These are phyloP conservation scores for Sphyrna mokarran DNA, from an alignment of 2,113 vertebrate genomes.

Conservation along the genomic window DNA sequence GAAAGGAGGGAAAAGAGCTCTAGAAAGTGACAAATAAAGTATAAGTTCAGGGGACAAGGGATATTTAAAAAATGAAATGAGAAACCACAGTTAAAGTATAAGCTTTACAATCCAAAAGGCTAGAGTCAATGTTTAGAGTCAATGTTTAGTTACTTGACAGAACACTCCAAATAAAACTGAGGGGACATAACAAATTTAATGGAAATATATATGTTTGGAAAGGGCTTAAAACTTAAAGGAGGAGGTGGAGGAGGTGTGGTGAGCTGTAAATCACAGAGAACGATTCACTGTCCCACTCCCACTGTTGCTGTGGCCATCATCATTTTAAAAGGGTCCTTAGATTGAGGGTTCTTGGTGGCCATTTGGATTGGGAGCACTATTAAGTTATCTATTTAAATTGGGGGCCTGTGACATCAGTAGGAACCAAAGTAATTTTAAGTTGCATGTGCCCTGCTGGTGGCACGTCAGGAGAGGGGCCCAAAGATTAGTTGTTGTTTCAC, in stretches of 20 bases:
- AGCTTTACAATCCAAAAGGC: background rate
- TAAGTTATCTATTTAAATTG: background rate
- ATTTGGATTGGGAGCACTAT: background rate
- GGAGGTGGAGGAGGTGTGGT: background rate
- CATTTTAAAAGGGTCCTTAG: background rate
- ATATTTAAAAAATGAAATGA: background rate
- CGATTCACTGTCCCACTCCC: background rate
- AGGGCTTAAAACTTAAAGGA: background rate
- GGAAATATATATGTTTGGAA: background rate
- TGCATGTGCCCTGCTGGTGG: background rate
- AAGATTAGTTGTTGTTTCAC: background rate
- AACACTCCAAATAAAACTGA: background rate
- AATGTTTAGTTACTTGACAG: background rate
- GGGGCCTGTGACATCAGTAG: background rate
- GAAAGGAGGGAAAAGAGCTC: background rate
- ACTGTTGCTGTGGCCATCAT: background rate
- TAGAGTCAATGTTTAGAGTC: background rate
- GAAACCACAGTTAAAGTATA: background rate
- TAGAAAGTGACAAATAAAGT: background rate
- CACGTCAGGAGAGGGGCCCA: background rate
- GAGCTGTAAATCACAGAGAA: background rate
- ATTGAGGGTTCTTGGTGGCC: background rate
- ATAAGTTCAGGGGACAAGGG: background rate
- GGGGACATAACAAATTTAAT: background rate
- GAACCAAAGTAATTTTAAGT: background rate